Conservation (phyloP, 2,888 invertebrate species). For the Balanococcus diminutus region DNA sequence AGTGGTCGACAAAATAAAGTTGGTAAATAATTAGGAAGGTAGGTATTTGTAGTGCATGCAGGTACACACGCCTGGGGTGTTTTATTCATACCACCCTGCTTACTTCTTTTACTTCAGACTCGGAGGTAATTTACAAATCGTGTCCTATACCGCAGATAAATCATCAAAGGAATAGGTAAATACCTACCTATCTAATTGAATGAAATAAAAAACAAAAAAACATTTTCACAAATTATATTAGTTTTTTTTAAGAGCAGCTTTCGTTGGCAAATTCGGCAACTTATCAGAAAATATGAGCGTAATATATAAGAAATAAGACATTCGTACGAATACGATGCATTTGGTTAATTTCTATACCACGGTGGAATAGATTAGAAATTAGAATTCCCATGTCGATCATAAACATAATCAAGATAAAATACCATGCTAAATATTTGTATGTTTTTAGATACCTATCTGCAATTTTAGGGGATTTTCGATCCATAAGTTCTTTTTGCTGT, state of each 20-base stretch:
- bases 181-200: neutral
- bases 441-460: slow-evolving; percentile 12
- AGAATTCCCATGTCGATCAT: slow-evolving; percentile 4
- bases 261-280: neutral
- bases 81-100: no score
- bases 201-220: neutral
- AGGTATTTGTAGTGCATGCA: neutral
- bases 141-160: neutral
- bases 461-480: slow-evolving; percentile 25
- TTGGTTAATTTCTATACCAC: slow-evolving; percentile 15
- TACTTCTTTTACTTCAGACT: no score
- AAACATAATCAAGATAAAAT: slow-evolving; percentile 34
- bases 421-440: slow-evolving; percentile 15
- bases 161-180: neutral
- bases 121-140: no score
- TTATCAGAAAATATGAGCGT: neutral
- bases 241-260: neutral
- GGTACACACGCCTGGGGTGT: neutral
- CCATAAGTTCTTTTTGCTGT: slow-evolving; percentile 21
- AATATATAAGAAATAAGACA: neutral
- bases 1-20: slow-evolving; percentile 4
- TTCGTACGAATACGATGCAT: neutral
- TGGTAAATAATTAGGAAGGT: neutral
- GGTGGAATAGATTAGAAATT: slow-evolving; percentile 4
- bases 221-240: slow-evolving; percentile 2